Evolutionary conservation across 2,888 invertebrate genomes (phyloP).

Genomic region (Xestia c-nigrum): DNA sequence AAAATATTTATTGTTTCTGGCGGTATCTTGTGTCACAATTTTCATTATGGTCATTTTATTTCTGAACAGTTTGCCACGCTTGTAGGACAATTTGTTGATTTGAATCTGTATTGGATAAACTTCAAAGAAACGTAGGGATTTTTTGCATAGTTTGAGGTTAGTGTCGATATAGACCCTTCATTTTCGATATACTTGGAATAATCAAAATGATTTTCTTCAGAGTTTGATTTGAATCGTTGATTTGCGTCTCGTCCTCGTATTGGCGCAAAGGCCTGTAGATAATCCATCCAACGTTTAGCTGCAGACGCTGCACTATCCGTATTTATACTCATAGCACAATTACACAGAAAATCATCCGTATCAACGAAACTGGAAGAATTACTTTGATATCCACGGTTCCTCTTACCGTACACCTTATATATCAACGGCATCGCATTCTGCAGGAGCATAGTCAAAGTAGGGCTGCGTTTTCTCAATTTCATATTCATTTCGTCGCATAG

Average conservation of each 20-base stretch:
- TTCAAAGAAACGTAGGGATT: neutral
- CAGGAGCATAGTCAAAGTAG: neutral
- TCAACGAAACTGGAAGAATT: neutral
- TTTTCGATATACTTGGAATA: neutral
- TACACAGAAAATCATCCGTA: conserved; percentile 23
- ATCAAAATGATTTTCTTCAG: neutral
- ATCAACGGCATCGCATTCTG: conserved; percentile 11
- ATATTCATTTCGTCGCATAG: conserved; percentile 1
- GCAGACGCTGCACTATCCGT: neutral
- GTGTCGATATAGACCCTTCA: neutral
- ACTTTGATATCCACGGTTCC: neutral
- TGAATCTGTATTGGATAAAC: neutral
- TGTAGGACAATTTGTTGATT: neutral
- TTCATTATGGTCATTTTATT: neutral
- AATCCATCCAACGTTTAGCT: conserved; percentile 6
- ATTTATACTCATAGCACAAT: neutral
- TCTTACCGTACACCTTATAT: conserved; percentile 18
- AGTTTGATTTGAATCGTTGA: conserved; percentile 17
- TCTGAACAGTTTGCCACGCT: neutral
- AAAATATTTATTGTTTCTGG: neutral
- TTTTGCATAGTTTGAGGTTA: neutral
- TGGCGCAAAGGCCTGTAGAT: conserved; percentile 2
- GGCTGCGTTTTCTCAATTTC: neutral
- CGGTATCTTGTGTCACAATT: too few species aligned
- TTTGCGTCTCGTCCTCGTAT: neutral